Base-by-base conservation (phyloP, 2,113 vertebrate genomes). In the Zeus faber region DNA sequence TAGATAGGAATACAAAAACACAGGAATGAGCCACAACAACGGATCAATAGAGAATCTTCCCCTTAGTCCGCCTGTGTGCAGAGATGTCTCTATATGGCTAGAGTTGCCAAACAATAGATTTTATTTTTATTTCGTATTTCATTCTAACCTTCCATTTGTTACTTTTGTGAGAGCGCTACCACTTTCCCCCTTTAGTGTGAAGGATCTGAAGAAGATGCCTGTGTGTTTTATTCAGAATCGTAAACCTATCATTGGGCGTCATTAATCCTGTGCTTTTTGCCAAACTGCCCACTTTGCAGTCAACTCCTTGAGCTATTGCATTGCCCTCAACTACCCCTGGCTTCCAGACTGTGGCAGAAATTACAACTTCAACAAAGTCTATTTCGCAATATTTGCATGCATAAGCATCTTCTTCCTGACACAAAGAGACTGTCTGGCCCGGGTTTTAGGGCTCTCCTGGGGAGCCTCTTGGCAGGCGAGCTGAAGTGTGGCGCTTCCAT, bases 201-300 rank as follows among this genome's bases (percentile, higher is more conserved):
- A 80, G 66, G 67, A 75, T 80, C 55, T 77, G 68, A 81, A 73
- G 44, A 79, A 74, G 27, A 63, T 65, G 66, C 65, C 67, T 71
- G 61, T 76, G 70, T 81, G 62, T 81, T 79, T 75, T 56, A 65
- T 62, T 52, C 81, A 54, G 58, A 82, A 69, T 87, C 81, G 86
- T 88, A 87, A 89, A 87, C 72, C 87, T 83, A 80, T 89, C 85
- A 88, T 89, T 84, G 85, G 76, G 76, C 71, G 77, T 81, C 77
- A 78, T 80, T 83, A 86, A 77, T 79, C 85, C 68, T 58, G 35
- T 49, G 60, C 54, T 71, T 67, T 79, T 84, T 69, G 49, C 81
- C 70, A 79, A 81, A 75, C 65, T 63, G 76, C 67, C 74, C 72
- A 49, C 53, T 43, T 55, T 54, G 44, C 79, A 60, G 62, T 78